Conservation (phyloP, 2,888 invertebrate species). For the Itoplectis maculator region DNA sequence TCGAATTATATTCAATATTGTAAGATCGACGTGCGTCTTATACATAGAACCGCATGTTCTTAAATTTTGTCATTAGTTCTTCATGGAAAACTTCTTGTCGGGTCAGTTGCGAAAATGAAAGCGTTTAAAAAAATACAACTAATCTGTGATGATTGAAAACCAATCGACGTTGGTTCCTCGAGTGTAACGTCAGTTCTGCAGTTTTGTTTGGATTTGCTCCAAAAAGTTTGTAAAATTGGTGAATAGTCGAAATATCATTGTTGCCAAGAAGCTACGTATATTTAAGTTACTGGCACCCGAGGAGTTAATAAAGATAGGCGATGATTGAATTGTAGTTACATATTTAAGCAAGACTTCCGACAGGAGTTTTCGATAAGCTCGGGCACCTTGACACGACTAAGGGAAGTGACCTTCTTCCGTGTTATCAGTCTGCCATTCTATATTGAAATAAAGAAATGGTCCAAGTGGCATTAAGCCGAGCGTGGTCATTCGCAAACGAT, state of each 20-base stretch:
- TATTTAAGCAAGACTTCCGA: not conserved
- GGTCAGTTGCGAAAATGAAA: not conserved
- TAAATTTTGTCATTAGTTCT: not conserved
- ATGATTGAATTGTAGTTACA: not conserved
- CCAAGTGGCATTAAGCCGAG: not conserved
- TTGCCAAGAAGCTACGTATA: no score
- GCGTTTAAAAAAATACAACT: no score
- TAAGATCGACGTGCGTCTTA: no score
- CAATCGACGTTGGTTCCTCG: not conserved
- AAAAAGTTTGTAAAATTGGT: no score
- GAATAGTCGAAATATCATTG: no score
- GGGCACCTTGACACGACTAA: not conserved
- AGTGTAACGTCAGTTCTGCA: no score
- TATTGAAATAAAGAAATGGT: constrained; percentile 1
- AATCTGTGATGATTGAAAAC: no score
- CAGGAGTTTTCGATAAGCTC: not conserved
- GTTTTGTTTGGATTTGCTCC: no score
- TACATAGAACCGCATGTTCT: not conserved
- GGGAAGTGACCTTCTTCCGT: not conserved
- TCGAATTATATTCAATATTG: not conserved
- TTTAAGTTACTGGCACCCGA: no score
- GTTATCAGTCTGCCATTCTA: constrained; percentile 54
- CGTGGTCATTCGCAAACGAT: not conserved
- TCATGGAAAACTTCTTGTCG: not conserved
- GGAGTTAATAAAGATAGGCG: no score